A percentile compares a stretch with the other conserved stretches of the same genome.
Evolutionary conservation across 2,888 invertebrate genomes (phyloP).

Genomic region (Sinodicranocentrus sp.): DNA sequence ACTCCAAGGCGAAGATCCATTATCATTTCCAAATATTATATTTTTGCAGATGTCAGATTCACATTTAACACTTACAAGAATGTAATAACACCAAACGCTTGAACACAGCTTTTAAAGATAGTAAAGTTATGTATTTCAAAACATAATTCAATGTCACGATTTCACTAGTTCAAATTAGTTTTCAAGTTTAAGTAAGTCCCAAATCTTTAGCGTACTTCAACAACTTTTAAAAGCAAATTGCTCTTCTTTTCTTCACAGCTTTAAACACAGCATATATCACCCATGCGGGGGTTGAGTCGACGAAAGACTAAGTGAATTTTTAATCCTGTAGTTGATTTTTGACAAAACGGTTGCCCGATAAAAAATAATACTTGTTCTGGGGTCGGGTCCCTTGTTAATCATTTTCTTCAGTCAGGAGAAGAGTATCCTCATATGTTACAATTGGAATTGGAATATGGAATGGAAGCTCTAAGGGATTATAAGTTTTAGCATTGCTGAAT

Average conservation of each 20-base stretch:
- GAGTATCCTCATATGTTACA: too few species aligned
- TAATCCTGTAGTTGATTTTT: conserved; percentile 74
- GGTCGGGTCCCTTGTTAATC: conserved; percentile 50
- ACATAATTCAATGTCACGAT: too few species aligned
- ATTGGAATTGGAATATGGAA: conserved; percentile 21
- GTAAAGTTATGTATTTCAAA: too few species aligned
- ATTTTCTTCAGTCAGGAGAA: conserved; percentile 41
- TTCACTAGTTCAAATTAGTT: too few species aligned
- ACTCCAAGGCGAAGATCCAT: conserved; percentile 75
- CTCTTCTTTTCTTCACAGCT: too few species aligned
- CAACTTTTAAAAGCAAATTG: too few species aligned
- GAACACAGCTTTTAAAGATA: too few species aligned
- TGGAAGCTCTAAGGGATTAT: conserved; percentile 39
- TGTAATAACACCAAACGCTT: too few species aligned
- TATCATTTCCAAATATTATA: conserved; percentile 47
- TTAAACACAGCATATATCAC: conserved; percentile 35
- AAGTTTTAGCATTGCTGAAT: neutral
- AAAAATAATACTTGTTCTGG: conserved; percentile 34
- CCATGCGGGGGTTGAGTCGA: conserved; percentile 42
- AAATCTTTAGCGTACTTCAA: too few species aligned
- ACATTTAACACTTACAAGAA: too few species aligned
- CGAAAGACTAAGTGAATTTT: conserved; percentile 68
- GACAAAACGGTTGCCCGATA: conserved; percentile 58
- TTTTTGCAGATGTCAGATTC: too few species aligned
- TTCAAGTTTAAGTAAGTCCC: too few species aligned